Evolutionary conservation across 2,113 vertebrate genomes (phyloP).

Genomic region (Osmerus eperlanus): DNA sequence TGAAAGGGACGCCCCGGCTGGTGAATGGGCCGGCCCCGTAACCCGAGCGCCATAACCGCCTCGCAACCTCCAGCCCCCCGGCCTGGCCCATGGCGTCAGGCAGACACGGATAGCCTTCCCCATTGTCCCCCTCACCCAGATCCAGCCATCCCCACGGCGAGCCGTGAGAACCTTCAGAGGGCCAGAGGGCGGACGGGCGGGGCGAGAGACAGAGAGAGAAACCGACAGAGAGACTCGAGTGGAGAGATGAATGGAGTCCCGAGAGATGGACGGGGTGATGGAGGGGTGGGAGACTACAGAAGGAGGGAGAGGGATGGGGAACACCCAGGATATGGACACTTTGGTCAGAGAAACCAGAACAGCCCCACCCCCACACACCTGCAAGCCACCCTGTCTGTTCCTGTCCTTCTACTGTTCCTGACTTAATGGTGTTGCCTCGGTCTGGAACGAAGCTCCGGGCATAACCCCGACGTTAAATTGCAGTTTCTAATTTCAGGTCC

Average conservation of each 20-base stretch:
- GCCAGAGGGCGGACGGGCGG: too few species aligned
- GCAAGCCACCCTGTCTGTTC: not conserved
- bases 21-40: slow-evolving; percentile 5
- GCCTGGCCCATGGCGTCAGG: too few species aligned
- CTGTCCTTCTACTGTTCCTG: too few species aligned
- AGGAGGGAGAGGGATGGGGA: not conserved
- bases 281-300: not conserved
- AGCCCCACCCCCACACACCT: slow-evolving; percentile 6
- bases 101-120: too few species aligned
- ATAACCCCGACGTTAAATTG: too few species aligned
- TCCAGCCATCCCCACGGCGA: too few species aligned
- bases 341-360: not conserved
- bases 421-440: too few species aligned
- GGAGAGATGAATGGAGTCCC: not conserved
- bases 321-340: not conserved
- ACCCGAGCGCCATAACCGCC: slow-evolving; percentile 1
- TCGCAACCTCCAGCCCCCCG: not conserved
- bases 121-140: too few species aligned
- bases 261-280: not conserved
- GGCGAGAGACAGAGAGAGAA: too few species aligned
- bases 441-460: too few species aligned
- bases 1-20: slow-evolving; percentile 1
- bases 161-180: too few species aligned
- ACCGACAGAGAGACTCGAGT: not conserved
- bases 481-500: not conserved